Percentiles rank a stretch among this genome's conserved stretches.
Conservation (phyloP, 2,113 vertebrate genomes). For the Phrynocephalus versicolor region DNA sequence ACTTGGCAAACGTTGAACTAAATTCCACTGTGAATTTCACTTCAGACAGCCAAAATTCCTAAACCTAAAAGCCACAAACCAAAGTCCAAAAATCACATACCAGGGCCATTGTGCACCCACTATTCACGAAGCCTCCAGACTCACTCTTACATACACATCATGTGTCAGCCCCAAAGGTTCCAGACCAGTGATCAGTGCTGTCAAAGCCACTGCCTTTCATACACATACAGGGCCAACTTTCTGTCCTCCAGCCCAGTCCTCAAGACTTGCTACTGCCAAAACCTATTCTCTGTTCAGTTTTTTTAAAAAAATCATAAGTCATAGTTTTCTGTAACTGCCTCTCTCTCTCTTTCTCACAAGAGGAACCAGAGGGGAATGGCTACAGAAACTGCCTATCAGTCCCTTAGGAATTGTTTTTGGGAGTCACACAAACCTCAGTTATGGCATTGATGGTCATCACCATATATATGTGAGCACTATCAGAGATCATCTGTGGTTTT, state of each 20-base stretch:
- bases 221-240: neutral
- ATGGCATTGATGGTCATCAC: too few species aligned
- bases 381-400: too few species aligned
- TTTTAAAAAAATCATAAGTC: neutral
- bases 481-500: too few species aligned
- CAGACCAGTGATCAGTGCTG: neutral
- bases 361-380: too few species aligned
- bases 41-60: conserved; percentile 12
- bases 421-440: too few species aligned
- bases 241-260: neutral
- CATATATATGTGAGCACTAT: too few species aligned
- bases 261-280: neutral
- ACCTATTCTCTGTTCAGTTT: neutral
- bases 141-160: neutral
- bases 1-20: conserved; percentile 40
- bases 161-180: neutral
- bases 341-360: too few species aligned
- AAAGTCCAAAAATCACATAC: neutral
- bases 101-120: neutral
- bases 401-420: too few species aligned
- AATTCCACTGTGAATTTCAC: conserved; percentile 40
- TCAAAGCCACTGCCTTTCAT: neutral
- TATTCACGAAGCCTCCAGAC: neutral
- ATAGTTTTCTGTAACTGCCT: neutral
- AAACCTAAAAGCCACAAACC: conserved; percentile 1